Conservation (phyloP, 2,888 invertebrate genomes). For the Troides aeacus region DNA sequence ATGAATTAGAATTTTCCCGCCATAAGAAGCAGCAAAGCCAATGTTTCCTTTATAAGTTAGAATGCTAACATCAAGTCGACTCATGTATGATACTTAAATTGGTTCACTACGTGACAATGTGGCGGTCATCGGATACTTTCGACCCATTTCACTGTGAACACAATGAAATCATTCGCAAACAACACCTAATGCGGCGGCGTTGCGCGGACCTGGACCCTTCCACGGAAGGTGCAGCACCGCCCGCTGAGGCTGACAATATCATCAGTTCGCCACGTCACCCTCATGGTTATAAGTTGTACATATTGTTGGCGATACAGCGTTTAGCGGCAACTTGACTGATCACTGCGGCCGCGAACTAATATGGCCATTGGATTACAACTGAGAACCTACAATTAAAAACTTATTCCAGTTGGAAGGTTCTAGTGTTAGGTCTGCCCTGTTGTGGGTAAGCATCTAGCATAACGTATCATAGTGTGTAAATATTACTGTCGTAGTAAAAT, state of each 20-base stretch:
- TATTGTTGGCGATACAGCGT: background rate
- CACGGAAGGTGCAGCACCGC: conserved; percentile 10
- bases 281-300: background rate
- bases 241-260: background rate
- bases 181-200: conserved; percentile 10
- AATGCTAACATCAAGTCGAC: no score
- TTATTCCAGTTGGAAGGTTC: no score
- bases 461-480: no score
- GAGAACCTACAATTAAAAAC: no score
- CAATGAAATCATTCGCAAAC: background rate
- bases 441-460: background rate
- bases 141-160: conserved; percentile 8
- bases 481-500: no score
- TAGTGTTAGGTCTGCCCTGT: background rate
- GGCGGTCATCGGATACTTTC: background rate
- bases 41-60: no score
- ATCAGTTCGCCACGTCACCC: conserved; percentile 11
- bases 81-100: background rate
- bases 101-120: background rate
- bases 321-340: background rate
- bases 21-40: no score
- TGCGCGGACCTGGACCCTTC: background rate
- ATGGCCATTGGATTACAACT: background rate
- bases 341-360: background rate
- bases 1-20: no score